These are phyloP conservation scores for Drosophila yooni DNA, from an alignment of 2,888 invertebrate species.

Conservation along the genomic window DNA sequence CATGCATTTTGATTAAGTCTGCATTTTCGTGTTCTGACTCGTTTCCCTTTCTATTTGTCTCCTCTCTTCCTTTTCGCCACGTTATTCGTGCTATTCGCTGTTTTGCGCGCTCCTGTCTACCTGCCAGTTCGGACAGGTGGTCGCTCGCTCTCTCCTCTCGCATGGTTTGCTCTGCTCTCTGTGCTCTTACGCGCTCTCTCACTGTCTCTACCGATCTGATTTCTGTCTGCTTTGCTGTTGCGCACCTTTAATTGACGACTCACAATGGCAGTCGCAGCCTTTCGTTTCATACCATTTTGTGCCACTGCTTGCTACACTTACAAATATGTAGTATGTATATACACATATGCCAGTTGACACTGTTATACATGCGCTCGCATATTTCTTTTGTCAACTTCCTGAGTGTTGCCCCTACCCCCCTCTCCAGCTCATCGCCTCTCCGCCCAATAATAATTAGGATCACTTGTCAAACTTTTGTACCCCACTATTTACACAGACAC, in stretches of 20 bases:
- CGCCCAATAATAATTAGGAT: slow-evolving; percentile 56
- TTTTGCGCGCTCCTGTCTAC: slow-evolving; percentile 30
- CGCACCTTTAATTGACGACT: slow-evolving; percentile 42
- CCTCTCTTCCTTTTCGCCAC: slow-evolving; percentile 48
- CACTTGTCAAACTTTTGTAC: slow-evolving; percentile 50
- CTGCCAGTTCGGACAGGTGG: slow-evolving; percentile 67
- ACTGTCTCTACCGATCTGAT: slow-evolving; percentile 33
- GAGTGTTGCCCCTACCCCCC: slow-evolving; percentile 9
- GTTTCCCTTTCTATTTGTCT: slow-evolving; percentile 61
- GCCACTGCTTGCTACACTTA: slow-evolving; percentile 15
- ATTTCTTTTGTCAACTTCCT: slow-evolving; percentile 61
- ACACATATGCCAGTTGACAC: slow-evolving; percentile 47
- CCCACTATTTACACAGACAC: slow-evolving; percentile 28
- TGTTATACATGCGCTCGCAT: slow-evolving; percentile 47
- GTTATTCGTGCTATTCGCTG: slow-evolving; percentile 48
- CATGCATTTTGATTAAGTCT: slow-evolving; percentile 55
- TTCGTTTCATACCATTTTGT: slow-evolving; percentile 56
- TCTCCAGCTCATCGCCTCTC: neutral
- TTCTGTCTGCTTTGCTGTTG: slow-evolving; percentile 26
- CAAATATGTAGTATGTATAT: neutral
- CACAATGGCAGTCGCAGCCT: slow-evolving; percentile 38
- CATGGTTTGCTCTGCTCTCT: slow-evolving; percentile 11
- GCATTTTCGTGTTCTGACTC: slow-evolving; percentile 53
- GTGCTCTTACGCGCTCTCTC: slow-evolving; percentile 11
- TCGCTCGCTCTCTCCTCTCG: slow-evolving; percentile 36